Evolutionary conservation across 2,888 invertebrate genomes (phyloP), one percentile per base, ranked within the genome.

Genomic region (Sussaba pulchella): DNA sequence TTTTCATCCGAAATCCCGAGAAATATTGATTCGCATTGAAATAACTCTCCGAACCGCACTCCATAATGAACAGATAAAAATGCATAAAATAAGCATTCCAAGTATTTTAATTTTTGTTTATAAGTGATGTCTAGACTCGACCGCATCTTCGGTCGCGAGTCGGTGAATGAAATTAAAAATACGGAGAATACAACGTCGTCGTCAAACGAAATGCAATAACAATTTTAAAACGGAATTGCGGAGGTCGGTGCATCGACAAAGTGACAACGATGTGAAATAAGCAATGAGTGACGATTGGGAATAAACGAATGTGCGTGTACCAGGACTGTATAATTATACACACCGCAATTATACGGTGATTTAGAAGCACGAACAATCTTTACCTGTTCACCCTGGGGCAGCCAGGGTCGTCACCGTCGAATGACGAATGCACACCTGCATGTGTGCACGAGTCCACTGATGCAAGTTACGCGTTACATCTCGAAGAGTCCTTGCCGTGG

Each of bases 391-490:
- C 77, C 77, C 81, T 81, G 81, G 77, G 43, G 77, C 67, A 73
- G 70, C 77, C 81, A 81, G 81, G 81, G 81, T 77, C 81, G 81
- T 81, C 81, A 73, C 77, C 70, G 77, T 59, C 64, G 81, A 77
- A 66, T 81, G 81, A 81, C 81, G 64, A 81, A 81, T 70, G 77
- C 54, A 73, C 81, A 81, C 81, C 81, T 81, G 81, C 81, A 70
- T 69, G 39, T 24, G 63, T 73, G 47, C 57, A 12, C 57, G 47
- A 59, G 63, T 21, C 50, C 45, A 8, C 8, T 31, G 12, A 61
- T 66, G 50, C 64, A 64, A 70, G 50, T 45, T 45, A 36, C 61
- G 45, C 57, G 17, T 31, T 67, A 61, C 50, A 31, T 41, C 69
- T 57, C 57, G 69, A 54, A 41, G 61, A 74, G 57, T 81, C 80